Base-by-base conservation (phyloP, 2,888 invertebrate species). In the Eilema depressum region DNA sequence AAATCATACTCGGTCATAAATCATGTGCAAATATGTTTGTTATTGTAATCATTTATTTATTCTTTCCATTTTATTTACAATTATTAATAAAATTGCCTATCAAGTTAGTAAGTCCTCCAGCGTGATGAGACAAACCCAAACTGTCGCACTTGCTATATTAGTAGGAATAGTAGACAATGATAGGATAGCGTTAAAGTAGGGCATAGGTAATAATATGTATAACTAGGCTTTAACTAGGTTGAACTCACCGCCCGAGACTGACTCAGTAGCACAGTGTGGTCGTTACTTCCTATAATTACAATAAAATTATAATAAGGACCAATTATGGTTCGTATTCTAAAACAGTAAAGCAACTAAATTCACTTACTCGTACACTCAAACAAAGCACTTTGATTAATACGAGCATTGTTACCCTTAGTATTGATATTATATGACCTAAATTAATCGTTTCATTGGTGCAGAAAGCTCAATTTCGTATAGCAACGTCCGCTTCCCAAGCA, bases 381-480 rank as follows among this genome's bases (percentile, higher is more conserved):
- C 74, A 79, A 80, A 81, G 75, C 73, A 71, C 75, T 81, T 72
- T 78, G 61, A 74, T 75, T 78, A 76, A 71, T 67, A 73, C 68
- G 70, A 71, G 68, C 77, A 70, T 72, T 71, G 68, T 71, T 62
- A 73, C 68, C 71, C 56, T 69, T 72, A 71, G 60, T 73, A 68
- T 74, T 75, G 56, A 63, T 33, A 70, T 70, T 70, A 62, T 53
- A 53, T 80, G 75, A 72, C 68, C 75, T 61, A 76, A 81, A 81
- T 76, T 57, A 61, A 81, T 76, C 75, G 75, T 75, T 76, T 66
- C 71, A 68, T 61, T 33, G 7, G 68, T 69, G 67, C 69, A 76
- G 70, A 80, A 77, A 68, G 80, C 77, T 72, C 73, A 75, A 73
- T 79, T 75, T 82, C 69, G 69, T 53, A 17, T 7, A 75, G 47